These are phyloP conservation scores for Pelmatolapia mariae DNA, from an alignment of 2,113 vertebrate species.

Conservation along the genomic window DNA sequence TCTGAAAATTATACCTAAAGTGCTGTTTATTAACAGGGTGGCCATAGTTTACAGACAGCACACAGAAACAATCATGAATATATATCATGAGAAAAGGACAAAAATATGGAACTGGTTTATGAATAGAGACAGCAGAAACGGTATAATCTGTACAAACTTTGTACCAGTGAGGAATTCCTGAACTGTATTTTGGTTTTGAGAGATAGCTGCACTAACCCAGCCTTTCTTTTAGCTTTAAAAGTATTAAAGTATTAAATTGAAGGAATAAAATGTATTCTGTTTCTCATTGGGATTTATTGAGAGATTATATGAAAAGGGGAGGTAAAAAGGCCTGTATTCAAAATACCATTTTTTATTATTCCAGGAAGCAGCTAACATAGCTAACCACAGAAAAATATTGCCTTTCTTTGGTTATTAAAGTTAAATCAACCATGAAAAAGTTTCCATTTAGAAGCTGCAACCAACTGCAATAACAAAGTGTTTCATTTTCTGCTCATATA, in stretches of 20 bases:
- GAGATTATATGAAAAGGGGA: not conserved
- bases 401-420: constrained; percentile 24
- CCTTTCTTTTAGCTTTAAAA: not conserved
- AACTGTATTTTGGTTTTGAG: not conserved
- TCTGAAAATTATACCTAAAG: constrained; percentile 17
- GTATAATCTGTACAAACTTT: not conserved
- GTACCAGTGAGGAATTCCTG: not conserved
- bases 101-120: not conserved
- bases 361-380: not conserved
- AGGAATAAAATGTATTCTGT: not conserved
- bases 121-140: not conserved
- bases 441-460: constrained; percentile 9
- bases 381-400: constrained; percentile 6
- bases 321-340: not conserved
- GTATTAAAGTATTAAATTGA: not conserved
- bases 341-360: constrained; percentile 7
- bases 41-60: not conserved
- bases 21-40: constrained; percentile 21
- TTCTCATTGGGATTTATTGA: not conserved
- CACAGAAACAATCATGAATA: not conserved
- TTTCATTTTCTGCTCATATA: constrained; percentile 58
- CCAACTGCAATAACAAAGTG: constrained; percentile 29
- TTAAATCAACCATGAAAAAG: constrained; percentile 7
- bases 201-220: not conserved
- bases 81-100: not conserved